Percentiles rank a stretch among this genome's conserved stretches.
Conservation (phyloP, 2,888 invertebrate genomes). For the Neoscelio sp. region DNA sequence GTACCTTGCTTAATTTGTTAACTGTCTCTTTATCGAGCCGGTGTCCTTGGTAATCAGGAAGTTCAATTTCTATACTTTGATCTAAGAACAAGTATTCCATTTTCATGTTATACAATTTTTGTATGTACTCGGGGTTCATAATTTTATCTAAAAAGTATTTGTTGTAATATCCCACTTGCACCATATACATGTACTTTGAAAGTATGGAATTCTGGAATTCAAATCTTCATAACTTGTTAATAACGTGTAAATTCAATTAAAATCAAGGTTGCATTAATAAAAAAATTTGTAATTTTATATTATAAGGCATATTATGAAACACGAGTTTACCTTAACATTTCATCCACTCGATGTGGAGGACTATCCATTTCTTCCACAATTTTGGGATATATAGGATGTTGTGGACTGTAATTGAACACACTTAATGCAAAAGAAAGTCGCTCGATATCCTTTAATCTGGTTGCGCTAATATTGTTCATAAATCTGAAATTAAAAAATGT, state of each 20-base stretch:
- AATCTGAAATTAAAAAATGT: slow-evolving; percentile 80
- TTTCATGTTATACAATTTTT: slow-evolving; percentile 83
- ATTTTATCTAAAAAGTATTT: slow-evolving; percentile 85
- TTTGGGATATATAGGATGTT: slow-evolving; percentile 83
- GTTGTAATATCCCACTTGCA: slow-evolving; percentile 69
- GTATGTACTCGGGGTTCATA: slow-evolving; percentile 85
- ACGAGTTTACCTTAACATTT: slow-evolving; percentile 83
- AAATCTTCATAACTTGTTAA: too few relatives aligned
- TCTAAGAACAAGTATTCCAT: slow-evolving; percentile 88
- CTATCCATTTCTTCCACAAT: slow-evolving; percentile 84
- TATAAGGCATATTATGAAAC: slow-evolving; percentile 8
- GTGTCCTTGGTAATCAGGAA: slow-evolving; percentile 85
- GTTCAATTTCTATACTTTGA: slow-evolving; percentile 86
- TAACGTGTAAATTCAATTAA: slow-evolving; percentile 28
- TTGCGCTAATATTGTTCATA: slow-evolving; percentile 82
- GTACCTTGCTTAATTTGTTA: slow-evolving; percentile 2
- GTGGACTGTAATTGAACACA: slow-evolving; percentile 85
- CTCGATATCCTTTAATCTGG: slow-evolving; percentile 91
- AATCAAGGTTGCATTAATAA: slow-evolving; percentile 2
- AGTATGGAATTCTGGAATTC: slow-evolving; percentile 63
- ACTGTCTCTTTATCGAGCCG: slow-evolving; percentile 83
- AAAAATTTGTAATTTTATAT: neutral
- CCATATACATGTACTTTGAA: slow-evolving; percentile 65
- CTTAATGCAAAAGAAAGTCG: slow-evolving; percentile 87
- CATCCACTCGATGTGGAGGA: slow-evolving; percentile 84